Conservation (phyloP, 2,888 invertebrate species). For the Pachydiplax longipennis region DNA sequence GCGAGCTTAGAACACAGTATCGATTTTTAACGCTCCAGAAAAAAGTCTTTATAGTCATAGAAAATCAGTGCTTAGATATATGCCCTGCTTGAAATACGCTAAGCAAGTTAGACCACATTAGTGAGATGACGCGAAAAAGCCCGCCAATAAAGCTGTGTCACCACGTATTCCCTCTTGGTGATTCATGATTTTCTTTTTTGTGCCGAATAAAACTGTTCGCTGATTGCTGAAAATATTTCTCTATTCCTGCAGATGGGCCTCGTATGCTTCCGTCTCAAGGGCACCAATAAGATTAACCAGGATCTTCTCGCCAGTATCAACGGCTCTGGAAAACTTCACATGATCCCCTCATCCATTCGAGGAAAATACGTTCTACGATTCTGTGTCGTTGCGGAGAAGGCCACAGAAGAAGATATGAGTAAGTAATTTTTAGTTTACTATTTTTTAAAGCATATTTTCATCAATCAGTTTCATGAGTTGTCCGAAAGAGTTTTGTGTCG, state of each 20-base stretch:
- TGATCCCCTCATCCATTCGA: slow-evolving; percentile 82
- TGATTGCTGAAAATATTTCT: not conserved
- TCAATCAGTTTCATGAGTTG: not conserved
- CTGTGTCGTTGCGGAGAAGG: slow-evolving; percentile 81
- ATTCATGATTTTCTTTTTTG: no score
- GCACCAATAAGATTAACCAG: slow-evolving; percentile 76
- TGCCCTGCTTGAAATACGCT: no score
- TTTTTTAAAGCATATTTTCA: not conserved
- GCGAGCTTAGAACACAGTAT: no score
- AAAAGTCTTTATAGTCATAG: no score
- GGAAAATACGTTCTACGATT: slow-evolving; percentile 80
- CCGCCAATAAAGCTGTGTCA: no score
- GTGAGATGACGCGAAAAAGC: no score
- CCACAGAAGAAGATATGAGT: slow-evolving; percentile 74
- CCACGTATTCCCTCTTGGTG: no score
- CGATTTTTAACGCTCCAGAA: no score
- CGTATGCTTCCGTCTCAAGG: slow-evolving; percentile 79
- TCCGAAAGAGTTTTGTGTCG: not conserved
- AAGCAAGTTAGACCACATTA: no score
- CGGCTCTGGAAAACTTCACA: slow-evolving; percentile 82
- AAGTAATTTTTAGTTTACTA: slow-evolving; percentile 46
- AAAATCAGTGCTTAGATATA: no score
- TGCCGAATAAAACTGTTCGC: no score
- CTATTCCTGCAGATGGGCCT: slow-evolving; percentile 66
- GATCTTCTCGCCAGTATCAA: slow-evolving; percentile 80